Evolutionary conservation across 2,113 vertebrate species (phyloP), one percentile per base, ranked within the genome.

Genomic region (Dermatemys mawii): DNA sequence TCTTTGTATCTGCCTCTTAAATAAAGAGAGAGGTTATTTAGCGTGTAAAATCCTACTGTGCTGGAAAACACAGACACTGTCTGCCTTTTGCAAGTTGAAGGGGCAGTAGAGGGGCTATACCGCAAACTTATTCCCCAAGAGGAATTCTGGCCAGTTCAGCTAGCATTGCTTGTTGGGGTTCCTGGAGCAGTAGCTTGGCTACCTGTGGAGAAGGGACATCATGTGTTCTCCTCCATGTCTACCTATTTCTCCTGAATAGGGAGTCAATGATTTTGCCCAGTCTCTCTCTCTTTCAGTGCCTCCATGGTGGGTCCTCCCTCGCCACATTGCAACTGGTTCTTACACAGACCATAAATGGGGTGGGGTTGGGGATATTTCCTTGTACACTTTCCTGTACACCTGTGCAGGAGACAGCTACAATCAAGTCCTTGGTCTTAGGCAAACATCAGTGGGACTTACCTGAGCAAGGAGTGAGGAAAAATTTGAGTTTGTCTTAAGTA

Each of bases 391-490:
- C n/a, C 67, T 70, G n/a, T 38, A 38, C n/a, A 70, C 16, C 16
- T 16, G 1, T 12, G 87, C 41, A 79, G 81, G 11, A 4, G 29
- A 24, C 1, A 1, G 3, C 54, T 73, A 1, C 26, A 50, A 11
- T 55, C 4, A 5, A 73, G 4, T 5, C 87, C 12, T 78, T 1
- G 26, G 29, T 60, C 0, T 57, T 49, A 14, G 3, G n/a, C 12
- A 67, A 86, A 41, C 46, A 75, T 26, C 63, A 78, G 35, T 44
- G 41, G 11, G 24, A 0, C 6, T 86, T 88, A 81, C 44, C 51
- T 70, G 19, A 6, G 4, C 12, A 78, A 53, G 21, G 21, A 53
- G 21, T 53, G 51, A 91, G 26, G 2, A 32, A 5, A 86, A 88
- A 78, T 5, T 6, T 54, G 29, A 5, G 63, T 4, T 32, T 84